Conservation (phyloP, 2,797 vertebrate genomes). For the Cirrhinus molitorella region DNA sequence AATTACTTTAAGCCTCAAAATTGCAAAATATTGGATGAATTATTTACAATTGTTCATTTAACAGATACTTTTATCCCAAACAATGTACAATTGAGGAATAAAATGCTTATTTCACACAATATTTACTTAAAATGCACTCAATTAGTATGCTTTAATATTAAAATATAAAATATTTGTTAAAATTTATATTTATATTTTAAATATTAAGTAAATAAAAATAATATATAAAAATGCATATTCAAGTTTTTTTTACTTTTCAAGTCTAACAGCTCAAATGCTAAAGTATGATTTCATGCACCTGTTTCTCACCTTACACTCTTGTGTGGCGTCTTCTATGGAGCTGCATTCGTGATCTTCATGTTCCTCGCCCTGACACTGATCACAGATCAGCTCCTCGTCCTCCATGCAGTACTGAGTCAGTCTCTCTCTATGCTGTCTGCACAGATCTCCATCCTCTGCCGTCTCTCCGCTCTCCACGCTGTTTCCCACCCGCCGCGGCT, state of each 20-base stretch:
- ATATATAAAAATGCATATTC: no score
- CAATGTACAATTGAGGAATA: no score
- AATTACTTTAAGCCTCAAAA: neutral
- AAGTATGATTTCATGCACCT: neutral
- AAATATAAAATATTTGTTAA: no score
- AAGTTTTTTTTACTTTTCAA: no score
- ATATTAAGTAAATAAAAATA: no score
- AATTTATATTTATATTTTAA: no score
- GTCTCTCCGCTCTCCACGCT: neutral
- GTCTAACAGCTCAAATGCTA: neutral
- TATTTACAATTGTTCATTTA: no score
- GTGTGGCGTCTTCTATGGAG: conserved; percentile 63
- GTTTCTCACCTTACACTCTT: conserved; percentile 67
- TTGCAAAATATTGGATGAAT: neutral
- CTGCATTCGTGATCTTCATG: conserved; percentile 66
- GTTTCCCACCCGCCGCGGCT: conserved; percentile 54
- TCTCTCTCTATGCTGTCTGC: conserved; percentile 61
- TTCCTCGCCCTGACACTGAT: conserved; percentile 61
- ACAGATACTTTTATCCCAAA: no score
- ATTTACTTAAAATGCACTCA: no score
- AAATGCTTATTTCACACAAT: no score
- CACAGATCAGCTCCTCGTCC: conserved; percentile 67
- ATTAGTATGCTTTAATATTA: no score
- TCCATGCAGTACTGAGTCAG: conserved; percentile 67
- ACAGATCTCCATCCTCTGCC: conserved; percentile 36